phyloP scores from a whole-genome alignment of 2,113 vertebrate genomes.

The Etheostoma spectabile region DNA sequence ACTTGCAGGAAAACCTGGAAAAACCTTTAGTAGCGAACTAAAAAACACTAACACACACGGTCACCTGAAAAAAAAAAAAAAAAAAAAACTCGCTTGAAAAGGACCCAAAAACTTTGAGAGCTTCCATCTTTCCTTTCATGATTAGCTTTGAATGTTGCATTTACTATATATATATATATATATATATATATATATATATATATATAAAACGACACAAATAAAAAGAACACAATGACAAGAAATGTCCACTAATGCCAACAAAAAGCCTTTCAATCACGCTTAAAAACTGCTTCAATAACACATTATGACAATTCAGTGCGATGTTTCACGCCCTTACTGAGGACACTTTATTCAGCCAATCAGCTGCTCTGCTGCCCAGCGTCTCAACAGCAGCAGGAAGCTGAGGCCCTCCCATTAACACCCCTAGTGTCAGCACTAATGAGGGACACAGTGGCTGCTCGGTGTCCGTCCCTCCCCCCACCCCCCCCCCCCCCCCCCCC shows the following conservation, averaged over 20 bases:
- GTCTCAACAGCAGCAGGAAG: conserved; percentile 61
- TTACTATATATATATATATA: conserved; percentile 21
- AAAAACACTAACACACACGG: conserved; percentile 19
- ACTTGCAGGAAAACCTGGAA: conserved; percentile 22
- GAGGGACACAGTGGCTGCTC: conserved; percentile 68
- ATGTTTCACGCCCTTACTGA: conserved; percentile 35
- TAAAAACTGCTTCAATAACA: conserved; percentile 54
- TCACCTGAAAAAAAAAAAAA: conserved; percentile 19
- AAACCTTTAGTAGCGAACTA: conserved; percentile 21
- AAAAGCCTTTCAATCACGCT: conserved; percentile 61
- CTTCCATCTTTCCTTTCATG: conserved; percentile 6
- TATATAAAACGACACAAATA: conserved; percentile 17
- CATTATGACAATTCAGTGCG: conserved; percentile 17
- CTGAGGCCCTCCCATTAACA: conserved; percentile 73
- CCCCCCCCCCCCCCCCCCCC: no score
- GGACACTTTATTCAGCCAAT: conserved; percentile 51
- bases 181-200: not conserved
- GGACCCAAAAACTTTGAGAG: conserved; percentile 13
- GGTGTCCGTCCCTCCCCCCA: no score
- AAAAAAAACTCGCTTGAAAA: conserved; percentile 4
- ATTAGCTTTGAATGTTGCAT: conserved; percentile 55
- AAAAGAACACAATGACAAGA: not conserved
- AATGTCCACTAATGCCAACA: conserved; percentile 37
- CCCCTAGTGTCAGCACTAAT: conserved; percentile 75
- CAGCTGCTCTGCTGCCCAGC: conserved; percentile 17